These are phyloP conservation scores for Gulo gulo DNA, from an alignment of 2,113 vertebrate species.

Conservation along the genomic window DNA sequence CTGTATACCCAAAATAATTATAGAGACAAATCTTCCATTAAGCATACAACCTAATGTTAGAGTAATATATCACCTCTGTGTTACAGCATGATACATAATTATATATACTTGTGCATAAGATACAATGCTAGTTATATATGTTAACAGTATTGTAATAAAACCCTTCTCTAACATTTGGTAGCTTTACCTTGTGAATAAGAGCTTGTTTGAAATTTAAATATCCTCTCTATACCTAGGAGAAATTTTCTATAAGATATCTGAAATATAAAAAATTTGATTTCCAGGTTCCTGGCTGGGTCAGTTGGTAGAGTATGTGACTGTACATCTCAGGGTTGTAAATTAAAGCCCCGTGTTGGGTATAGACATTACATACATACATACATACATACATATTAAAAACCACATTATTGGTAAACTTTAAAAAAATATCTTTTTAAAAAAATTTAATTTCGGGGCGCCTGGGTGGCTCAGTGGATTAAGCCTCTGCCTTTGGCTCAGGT, in stretches of 20 bases:
- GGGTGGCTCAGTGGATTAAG: no score
- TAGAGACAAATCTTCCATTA: neutral
- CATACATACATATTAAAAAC: neutral
- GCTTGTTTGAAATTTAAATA: constrained; percentile 25
- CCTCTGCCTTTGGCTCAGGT: no score
- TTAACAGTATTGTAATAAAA: neutral
- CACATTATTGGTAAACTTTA: neutral
- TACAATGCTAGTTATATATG: neutral
- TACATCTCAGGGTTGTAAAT: neutral
- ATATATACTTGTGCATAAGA: neutral
- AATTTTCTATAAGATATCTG: neutral
- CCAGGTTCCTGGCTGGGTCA: neutral
- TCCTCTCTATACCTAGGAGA: neutral
- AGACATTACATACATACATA: neutral
- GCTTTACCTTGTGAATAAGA: constrained; percentile 25
- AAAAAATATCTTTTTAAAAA: neutral
- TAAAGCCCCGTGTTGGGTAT: neutral
- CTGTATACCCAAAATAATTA: neutral
- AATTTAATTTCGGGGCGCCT: neutral
- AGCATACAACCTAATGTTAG: neutral
- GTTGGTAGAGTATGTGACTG: neutral
- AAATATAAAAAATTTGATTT: neutral
- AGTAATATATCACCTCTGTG: neutral
- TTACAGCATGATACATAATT: neutral
- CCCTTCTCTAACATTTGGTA: neutral